Base-by-base conservation (phyloP, 2,888 invertebrate genomes). In the Lucinisca nassula region DNA sequence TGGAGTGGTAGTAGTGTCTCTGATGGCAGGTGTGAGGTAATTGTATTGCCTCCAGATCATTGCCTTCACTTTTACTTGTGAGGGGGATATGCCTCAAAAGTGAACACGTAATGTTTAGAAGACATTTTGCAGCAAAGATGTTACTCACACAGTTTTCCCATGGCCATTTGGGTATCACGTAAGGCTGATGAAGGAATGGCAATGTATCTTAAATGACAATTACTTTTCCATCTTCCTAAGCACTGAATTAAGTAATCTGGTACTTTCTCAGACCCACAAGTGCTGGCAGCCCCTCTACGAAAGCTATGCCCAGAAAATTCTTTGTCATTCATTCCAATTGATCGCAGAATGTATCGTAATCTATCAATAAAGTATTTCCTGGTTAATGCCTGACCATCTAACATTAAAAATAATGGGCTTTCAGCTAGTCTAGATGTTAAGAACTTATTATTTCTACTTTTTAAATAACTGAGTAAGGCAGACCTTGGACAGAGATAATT, bases 131-230 rank as follows among this genome's bases (percentile, higher is more conserved):
- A n/a, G n/a, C n/a, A n/a, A n/a, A n/a, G n/a, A n/a, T n/a, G n/a
- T n/a, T n/a, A n/a, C n/a, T n/a, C n/a, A n/a, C n/a, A n/a, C n/a
- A n/a, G n/a, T n/a, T n/a, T n/a, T n/a, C n/a, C n/a, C 55, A 55
- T 55, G 10, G 55, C 55, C 21, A 21, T 55, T 55, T 55, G 55
- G 4, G 55, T 55, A 21, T 55, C 55, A 14, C 21, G 8, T 4
- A 55, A 14, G 17, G 21, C 55, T 17, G 55, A 55, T 74, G 37
- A 17, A 37, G 81, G 74, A 27, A 70, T 82, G 40, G 27, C 70
- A 55, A 76, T 82, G 45, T 77, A 82, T 30, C 74, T 61, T 17
- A 14, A 38, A 77, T 82, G 76, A 21, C 70, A 76, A 49, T 82
- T 67, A 30, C 37, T 70, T n/a, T 49, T 70, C 82, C 77, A 82